Percentiles rank a stretch among this genome's conserved stretches.
Evolutionary conservation across 2,113 vertebrate genomes (phyloP).

Genomic region (Gasterosteus aculeatus): DNA sequence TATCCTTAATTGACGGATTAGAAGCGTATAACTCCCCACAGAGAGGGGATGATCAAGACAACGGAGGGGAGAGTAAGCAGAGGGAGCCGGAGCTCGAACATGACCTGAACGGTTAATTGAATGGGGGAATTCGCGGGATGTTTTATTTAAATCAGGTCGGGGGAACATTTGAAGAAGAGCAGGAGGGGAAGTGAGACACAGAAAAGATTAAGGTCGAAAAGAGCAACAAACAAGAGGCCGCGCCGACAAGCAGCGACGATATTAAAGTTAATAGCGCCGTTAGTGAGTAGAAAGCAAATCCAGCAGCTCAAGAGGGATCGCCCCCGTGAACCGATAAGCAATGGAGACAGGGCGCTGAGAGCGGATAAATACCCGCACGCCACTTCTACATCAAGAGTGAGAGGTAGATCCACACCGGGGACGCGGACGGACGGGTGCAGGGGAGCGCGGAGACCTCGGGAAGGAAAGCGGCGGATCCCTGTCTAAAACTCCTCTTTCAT

Average conservation of each 20-base stretch:
- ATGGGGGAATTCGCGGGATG: conserved; percentile 61
- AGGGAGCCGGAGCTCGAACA: conserved; percentile 55
- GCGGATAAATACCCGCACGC: conserved; percentile 30
- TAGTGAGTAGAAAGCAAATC: conserved; percentile 35
- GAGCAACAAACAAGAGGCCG: conserved; percentile 10
- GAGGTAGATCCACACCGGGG: conserved; percentile 53
- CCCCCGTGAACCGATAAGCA: neutral
- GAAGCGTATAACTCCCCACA: conserved; percentile 71
- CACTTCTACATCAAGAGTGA: conserved; percentile 57
- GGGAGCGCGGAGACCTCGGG: conserved; percentile 61
- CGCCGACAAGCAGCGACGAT: neutral
- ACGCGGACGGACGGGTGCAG: conserved; percentile 53
- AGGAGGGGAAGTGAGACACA: neutral
- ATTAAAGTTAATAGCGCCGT: conserved; percentile 20
- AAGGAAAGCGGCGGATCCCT: conserved; percentile 62
- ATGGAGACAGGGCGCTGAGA: conserved; percentile 14
- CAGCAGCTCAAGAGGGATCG: neutral
- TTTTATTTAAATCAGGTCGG: conserved; percentile 67
- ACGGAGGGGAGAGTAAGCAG: conserved; percentile 43
- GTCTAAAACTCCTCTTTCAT: conserved; percentile 70
- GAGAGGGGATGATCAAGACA: conserved; percentile 71
- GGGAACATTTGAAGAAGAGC: conserved; percentile 33
- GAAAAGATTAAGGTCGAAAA: conserved; percentile 6
- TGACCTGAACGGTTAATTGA: conserved; percentile 71
- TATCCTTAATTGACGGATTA: conserved; percentile 82